Percentiles rank a stretch among this genome's conserved stretches.
phyloP scores from a whole-genome alignment of 2,888 invertebrate genomes.

The Oligia strigilis region DNA sequence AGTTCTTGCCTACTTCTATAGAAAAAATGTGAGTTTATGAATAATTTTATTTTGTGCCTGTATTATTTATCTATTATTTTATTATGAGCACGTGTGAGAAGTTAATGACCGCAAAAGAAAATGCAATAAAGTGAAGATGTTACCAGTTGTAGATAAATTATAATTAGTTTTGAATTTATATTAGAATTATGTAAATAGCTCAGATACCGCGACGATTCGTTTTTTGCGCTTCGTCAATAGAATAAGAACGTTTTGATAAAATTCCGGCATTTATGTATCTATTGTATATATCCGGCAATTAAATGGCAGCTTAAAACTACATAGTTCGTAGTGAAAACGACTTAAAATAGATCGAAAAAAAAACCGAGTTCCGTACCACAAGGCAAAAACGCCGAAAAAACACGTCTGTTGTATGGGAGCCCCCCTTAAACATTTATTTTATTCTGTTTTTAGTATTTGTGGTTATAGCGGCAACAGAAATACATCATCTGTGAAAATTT shows the following conservation, averaged over 20 bases:
- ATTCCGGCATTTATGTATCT: too few species aligned
- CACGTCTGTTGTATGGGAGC: too few species aligned
- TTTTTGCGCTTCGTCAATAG: background rate
- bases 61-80: background rate
- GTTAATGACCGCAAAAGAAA: conserved; percentile 31
- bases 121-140: background rate
- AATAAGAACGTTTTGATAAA: background rate
- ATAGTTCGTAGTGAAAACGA: background rate
- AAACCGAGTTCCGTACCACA: background rate
- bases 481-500: too few species aligned
- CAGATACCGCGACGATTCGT: background rate
- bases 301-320: background rate
- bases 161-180: conserved; percentile 19
- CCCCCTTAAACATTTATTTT: too few species aligned
- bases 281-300: background rate
- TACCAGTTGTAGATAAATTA: background rate
- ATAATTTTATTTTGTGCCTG: conserved; percentile 1
- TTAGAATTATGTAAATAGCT: conserved; percentile 24
- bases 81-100: background rate
- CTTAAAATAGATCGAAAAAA: background rate
- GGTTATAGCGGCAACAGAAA: too few species aligned
- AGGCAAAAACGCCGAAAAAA: too few species aligned
- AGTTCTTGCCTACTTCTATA: too few species aligned
- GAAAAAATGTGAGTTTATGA: background rate
- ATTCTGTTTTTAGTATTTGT: too few species aligned